Conservation (phyloP, 2,113 vertebrate species). For the Notechis scutatus region DNA sequence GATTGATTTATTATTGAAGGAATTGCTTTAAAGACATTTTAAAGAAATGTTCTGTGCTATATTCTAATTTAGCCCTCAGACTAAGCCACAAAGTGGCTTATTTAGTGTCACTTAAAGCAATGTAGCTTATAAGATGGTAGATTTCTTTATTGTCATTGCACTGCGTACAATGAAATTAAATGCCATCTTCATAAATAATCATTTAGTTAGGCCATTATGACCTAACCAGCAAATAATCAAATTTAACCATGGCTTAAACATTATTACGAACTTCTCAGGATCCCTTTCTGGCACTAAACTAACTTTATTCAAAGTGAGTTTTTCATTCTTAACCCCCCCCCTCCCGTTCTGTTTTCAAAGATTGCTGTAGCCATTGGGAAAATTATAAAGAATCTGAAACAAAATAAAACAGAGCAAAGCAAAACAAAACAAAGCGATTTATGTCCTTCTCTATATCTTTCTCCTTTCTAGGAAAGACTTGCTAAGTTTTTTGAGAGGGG, state of each 20-base stretch:
- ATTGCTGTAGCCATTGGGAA: neutral
- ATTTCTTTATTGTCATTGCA: no score
- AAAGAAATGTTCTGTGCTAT: neutral
- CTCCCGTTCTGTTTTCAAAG: neutral
- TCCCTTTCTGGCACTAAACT: neutral
- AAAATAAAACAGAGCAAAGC: neutral
- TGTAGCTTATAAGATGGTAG: neutral
- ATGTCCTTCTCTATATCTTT: neutral
- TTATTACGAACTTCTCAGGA: neutral
- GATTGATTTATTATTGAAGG: neutral
- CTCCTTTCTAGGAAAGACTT: conserved; percentile 73
- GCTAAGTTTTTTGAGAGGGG: conserved; percentile 80
- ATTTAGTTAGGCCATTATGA: neutral
- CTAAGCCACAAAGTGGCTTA: neutral
- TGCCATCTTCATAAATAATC: neutral
- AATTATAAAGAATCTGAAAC: neutral
- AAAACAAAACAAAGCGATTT: neutral
- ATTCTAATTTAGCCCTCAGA: neutral
- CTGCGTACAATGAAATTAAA: no score
- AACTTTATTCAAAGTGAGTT: neutral
- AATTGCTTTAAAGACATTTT: neutral
- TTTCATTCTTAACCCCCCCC: neutral
- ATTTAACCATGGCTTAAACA: neutral
- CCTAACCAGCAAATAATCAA: neutral
- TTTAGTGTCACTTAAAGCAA: neutral